Base-by-base conservation (phyloP, 2,888 invertebrate genomes). In the Drosophila neotestacea region DNA sequence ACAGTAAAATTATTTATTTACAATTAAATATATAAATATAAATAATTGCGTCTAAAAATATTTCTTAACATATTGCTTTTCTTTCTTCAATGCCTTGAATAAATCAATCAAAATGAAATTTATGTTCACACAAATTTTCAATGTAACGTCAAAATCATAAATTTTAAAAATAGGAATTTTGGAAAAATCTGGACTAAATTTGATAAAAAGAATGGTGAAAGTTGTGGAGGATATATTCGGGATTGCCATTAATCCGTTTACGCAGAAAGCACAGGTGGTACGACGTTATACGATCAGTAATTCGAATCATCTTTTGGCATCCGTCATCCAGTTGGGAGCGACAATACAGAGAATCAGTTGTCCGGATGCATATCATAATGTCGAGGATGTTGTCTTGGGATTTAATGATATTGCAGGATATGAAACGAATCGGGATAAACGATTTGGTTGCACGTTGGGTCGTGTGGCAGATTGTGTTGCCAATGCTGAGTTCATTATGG, bases 401-500 rank as follows among this genome's bases (percentile, higher is more conserved):
- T 98, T 96, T 85, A 96, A 97, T 88, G 94, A 95, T 67, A 92
- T 97, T 42, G 94, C 95, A 92, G 97, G 97, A 94, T 94, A 93
- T 64, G 63, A 27, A 94, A 92, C 64, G 95, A 22, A 84, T 48
- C 88, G 93, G 4, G 95, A 96, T 77, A 95, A 96, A 0, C 97
- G 97, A 90, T 96, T 98, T 85, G 98, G 98, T 1, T 96, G 96
- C 0, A 95, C 96, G 0, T 94, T 98, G 62, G 98, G 98, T 0
- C 94, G 98, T 52, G 96, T 96, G 13, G 96, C 96, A 0, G 98
- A 98, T 92, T 93, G 96, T 44, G 95, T 98, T 70, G 94, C 94
- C 0, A 94, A 95, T 22, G 97, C 95, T 0, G 94, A 94, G 70
- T 96, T 98, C 90, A 92, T 91, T 0, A 93, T 98, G 6, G 94